Evolutionary conservation across 2,888 invertebrate genomes (phyloP), one percentile per base, ranked within the genome.

Genomic region (Euproctis similis): DNA sequence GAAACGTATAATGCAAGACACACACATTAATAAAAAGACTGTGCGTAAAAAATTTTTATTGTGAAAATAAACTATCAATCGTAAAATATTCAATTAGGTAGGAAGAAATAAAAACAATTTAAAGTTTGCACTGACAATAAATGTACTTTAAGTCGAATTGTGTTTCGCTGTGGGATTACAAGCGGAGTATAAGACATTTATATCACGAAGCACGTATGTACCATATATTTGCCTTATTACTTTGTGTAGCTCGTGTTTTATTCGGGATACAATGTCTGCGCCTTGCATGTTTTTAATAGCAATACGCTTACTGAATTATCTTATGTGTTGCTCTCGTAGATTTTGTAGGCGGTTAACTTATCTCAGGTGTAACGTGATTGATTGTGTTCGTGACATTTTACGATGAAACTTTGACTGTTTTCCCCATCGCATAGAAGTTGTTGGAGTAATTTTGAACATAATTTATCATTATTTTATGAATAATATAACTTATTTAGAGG

Each of bases 1-100:
- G 44, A 66, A 60, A 27, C 60, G 85, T 23, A 85, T 85, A 46
- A 75, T 85, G 76, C 68, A 73, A 31, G 85, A 85, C 43, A 44
- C 54, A 14, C 66, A 71, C 34, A 36, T 55, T 33, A 69, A 68
- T 29, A 62, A 62, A 24, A 66, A 55, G 47, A 37, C 47, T 26
- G 62, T 63, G 27, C 38, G 48, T 26, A 64, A 67, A 59, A 78
- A 68, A 72, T 55, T 68, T 57, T 57, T 72, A 25, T 44, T 64
- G 17, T 52, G 53, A 33, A 49, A 47, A 59, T 45, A 32, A 31
- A 26, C 18, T 26, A 39, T 36, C 26, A 18, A 45, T 34, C 37
- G 31, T 41, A 48, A 53, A 38, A 49, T 39, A 12, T 40, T 51
- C 48, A 44, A 52, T 28, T 24, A 9, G 49, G 45, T 42, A 53